Base-by-base conservation (phyloP, 2,888 invertebrate genomes). In the Eubasilissa splendida region DNA sequence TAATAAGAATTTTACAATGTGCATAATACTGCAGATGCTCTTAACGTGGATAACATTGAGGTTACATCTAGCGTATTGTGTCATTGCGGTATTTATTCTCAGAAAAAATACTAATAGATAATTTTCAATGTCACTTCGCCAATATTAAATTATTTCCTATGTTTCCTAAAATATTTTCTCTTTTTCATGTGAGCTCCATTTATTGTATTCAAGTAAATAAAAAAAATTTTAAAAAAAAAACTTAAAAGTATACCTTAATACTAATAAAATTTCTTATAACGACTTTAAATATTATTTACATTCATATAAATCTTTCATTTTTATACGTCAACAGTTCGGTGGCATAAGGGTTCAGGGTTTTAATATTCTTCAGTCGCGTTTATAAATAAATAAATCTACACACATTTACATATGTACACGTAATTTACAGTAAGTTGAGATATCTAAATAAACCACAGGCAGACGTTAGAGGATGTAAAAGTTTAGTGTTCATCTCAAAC, bases 41-140 rank as follows among this genome's bases (percentile, higher is more conserved):
- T 82, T 76, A 82, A 79, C 53, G 79, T 82, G 76, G 79, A 50
- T 82, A 77, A 82, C 82, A 82, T 77, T 82, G 79, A 82, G 79
- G 75, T 73, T 56, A 59, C 59, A 58, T 9, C 68, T 50, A 68
- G 14, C 3, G 42, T 7, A 42, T 2, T 42, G 42, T 42, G 42
- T 7, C 42, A 42, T 42, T 7, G 7, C 2, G 42, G 42, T 42
- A 42, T 3, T 42, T n/a, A 42, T 42, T 42, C 42, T 42, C 42
- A 42, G 3, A 42, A 42, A 42, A 42, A 42, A 7, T 7, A 2
- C 42, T 42, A 42, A 42, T 42, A 5, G 42, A 42, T 42, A 1
- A 42, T 42, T 42, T 42, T 42, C 42, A 42, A 42, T 7, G 1
- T 42, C 42, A 42, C 42, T 42, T 42, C 7, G 42, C 42, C 42